Conservation (phyloP, 2,797 vertebrate species). For the Jordanella pulchra region DNA sequence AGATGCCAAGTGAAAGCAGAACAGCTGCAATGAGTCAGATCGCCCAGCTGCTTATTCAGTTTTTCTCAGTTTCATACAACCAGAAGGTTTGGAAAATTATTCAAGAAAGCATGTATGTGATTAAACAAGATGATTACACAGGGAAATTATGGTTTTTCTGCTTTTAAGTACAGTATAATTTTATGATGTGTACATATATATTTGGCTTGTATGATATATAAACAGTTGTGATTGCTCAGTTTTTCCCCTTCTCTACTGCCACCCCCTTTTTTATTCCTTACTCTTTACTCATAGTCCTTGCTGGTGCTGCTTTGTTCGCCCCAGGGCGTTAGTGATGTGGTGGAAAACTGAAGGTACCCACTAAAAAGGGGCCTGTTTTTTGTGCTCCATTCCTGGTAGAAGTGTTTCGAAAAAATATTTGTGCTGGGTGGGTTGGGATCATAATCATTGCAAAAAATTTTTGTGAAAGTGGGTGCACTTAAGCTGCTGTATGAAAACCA, state of each 20-base stretch:
- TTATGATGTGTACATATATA: conserved; percentile 11
- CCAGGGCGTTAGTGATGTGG: conserved; percentile 65
- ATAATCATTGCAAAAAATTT: conserved; percentile 79
- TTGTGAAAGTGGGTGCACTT: conserved; percentile 42
- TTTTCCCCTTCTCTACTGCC: conserved; percentile 27
- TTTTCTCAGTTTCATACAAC: conserved; percentile 3
- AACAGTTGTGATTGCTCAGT: conserved; percentile 33
- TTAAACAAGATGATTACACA: background rate
- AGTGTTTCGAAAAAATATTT: conserved; percentile 79
- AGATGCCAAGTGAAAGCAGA: conserved; percentile 11
- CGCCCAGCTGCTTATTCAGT: conserved; percentile 12
- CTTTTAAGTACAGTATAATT: conserved; percentile 5
- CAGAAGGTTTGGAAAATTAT: conserved; percentile 9
- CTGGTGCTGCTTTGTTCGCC: conserved; percentile 45
- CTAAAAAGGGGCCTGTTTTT: conserved; percentile 57
- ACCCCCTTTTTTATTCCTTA: conserved; percentile 6
- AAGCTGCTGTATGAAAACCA: conserved; percentile 58
- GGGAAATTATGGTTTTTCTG: background rate
- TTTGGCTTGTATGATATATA: conserved; percentile 23
- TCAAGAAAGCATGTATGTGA: background rate
- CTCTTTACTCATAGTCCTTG: conserved; percentile 15
- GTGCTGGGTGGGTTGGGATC: conserved; percentile 65
- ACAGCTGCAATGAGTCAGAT: conserved; percentile 1
- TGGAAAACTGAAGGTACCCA: conserved; percentile 61
- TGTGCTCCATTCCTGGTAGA: conserved; percentile 70